A percentile compares a stretch with the other conserved stretches of the same genome.
Evolutionary conservation across 64 coral and sea anemone genomes (phyloP).

Genomic region (Orbicella faveolata): DNA sequence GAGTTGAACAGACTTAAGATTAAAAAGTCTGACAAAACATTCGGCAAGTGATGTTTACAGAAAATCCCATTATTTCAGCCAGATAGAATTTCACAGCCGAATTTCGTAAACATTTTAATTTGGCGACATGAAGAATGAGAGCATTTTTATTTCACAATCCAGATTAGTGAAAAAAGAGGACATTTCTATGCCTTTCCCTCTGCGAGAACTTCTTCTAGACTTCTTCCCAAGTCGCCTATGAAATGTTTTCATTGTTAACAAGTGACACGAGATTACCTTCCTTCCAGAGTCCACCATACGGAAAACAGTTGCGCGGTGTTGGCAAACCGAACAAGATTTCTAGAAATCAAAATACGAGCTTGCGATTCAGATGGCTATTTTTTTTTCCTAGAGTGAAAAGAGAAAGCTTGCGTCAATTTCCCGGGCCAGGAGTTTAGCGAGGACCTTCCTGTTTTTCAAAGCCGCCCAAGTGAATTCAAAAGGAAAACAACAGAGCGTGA

Average conservation of each 20-base stretch:
- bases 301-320: too few relatives aligned
- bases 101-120: slow-evolving; percentile 2
- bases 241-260: slow-evolving; percentile 21
- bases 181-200: slow-evolving; percentile 11
- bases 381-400: too few relatives aligned
- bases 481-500: background rate
- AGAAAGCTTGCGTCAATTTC: too few relatives aligned
- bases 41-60: slow-evolving; percentile 8
- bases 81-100: slow-evolving; percentile 7
- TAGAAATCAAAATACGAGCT: too few relatives aligned
- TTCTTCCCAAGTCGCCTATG: slow-evolving; percentile 1
- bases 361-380: too few relatives aligned
- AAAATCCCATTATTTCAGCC: background rate
- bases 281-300: too few relatives aligned
- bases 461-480: background rate
- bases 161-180: background rate
- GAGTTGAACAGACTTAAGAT: slow-evolving; percentile 23
- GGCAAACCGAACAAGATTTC: too few relatives aligned
- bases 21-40: slow-evolving; percentile 29
- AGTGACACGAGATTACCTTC: background rate
- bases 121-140: background rate
- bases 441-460: background rate
- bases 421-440: background rate
- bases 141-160: background rate
- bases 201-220: background rate